Evolutionary conservation across 2,888 invertebrate species (phyloP).

Genomic region (Lepidonotus clava): DNA sequence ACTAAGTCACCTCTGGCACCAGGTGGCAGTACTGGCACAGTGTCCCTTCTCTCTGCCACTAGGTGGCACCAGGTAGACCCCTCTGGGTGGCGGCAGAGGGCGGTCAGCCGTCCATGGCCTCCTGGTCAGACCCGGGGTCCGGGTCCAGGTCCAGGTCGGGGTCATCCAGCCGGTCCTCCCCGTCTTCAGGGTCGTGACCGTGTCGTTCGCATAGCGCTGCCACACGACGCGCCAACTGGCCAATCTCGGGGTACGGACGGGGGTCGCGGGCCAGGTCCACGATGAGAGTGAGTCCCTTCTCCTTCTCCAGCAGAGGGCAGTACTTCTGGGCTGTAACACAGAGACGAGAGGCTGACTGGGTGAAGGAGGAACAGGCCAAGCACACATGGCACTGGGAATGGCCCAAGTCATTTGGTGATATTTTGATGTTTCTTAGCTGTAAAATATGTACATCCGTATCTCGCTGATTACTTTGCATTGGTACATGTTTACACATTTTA

Average conservation of each 20-base stretch:
- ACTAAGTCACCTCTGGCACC: not conserved
- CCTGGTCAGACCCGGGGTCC: constrained; percentile 26
- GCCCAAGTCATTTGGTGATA: too few species aligned
- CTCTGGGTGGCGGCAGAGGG: too few species aligned
- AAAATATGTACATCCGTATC: not conserved
- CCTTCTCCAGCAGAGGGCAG: constrained; percentile 91
- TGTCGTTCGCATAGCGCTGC: constrained; percentile 54
- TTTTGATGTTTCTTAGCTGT: not conserved
- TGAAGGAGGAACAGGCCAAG: not conserved
- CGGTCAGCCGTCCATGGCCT: constrained; percentile 4
- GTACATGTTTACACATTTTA: too few species aligned
- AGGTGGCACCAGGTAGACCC: too few species aligned
- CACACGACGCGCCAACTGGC: constrained; percentile 65
- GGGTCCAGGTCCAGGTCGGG: not conserved
- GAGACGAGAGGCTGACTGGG: constrained; percentile 29
- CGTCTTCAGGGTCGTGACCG: not conserved
- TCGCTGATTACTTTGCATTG: not conserved
- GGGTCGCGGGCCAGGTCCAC: constrained; percentile 80
- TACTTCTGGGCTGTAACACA: constrained; percentile 90
- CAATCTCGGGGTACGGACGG: constrained; percentile 66
- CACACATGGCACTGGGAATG: too few species aligned
- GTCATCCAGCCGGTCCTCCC: not conserved
- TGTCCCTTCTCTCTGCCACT: too few species aligned
- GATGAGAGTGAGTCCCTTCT: constrained; percentile 90
- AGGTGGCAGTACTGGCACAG: not conserved